Evolutionary conservation across 2,113 vertebrate genomes (phyloP).

Genomic region (Nothoprocta pentlandii): DNA sequence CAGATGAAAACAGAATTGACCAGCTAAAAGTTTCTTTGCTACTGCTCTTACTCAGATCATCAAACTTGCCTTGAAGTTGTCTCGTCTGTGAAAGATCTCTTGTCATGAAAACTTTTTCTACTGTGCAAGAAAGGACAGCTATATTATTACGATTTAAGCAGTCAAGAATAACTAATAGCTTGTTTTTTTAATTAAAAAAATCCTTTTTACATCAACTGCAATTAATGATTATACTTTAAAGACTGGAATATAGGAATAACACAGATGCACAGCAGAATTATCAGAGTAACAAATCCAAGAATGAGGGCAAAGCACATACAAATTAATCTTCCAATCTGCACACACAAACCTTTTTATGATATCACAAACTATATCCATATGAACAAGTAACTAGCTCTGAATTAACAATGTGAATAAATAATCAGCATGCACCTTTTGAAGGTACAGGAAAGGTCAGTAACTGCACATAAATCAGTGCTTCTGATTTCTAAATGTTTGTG

Average conservation of each 20-base stretch:
- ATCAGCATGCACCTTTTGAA: neutral
- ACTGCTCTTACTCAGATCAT: neutral
- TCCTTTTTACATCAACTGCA: neutral
- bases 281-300: neutral
- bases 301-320: neutral
- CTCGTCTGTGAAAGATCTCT: neutral
- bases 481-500: neutral
- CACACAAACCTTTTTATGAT: neutral
- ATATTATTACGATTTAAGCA: neutral
- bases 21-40: neutral
- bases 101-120: neutral
- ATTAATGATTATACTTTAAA: neutral
- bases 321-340: neutral
- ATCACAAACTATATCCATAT: neutral
- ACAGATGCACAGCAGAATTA: neutral
- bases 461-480: neutral
- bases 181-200: neutral
- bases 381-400: neutral
- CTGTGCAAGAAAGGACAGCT: neutral
- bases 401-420: neutral
- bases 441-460: neutral
- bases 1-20: neutral
- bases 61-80: neutral
- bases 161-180: neutral
- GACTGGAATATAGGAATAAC: neutral